Evolutionary conservation across 2,797 vertebrate species (phyloP).

Genomic region (Crotalus adamanteus): DNA sequence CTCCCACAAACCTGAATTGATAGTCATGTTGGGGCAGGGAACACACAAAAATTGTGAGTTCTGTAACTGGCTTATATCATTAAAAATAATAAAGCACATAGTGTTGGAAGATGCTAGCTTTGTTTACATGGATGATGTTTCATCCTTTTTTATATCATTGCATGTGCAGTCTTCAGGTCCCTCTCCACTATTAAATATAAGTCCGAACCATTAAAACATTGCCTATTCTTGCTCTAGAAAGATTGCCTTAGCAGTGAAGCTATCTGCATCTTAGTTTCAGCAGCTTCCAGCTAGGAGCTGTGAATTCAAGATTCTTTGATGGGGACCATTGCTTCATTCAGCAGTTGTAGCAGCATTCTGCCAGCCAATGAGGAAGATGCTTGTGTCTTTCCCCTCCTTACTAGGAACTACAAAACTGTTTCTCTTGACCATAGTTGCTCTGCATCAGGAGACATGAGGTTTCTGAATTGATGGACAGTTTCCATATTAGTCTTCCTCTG

Average conservation of each 20-base stretch:
- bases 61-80: background rate
- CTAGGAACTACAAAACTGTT: background rate
- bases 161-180: background rate
- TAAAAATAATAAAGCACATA: background rate
- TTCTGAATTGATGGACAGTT: background rate
- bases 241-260: background rate
- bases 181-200: background rate
- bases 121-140: background rate
- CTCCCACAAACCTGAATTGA: background rate
- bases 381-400: background rate
- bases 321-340: background rate
- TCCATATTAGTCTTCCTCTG: background rate
- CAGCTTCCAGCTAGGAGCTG: background rate
- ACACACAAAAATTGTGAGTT: background rate
- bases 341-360: background rate
- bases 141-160: background rate
- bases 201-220: background rate
- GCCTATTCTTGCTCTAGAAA: background rate
- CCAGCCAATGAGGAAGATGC: background rate
- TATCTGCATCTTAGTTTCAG: background rate
- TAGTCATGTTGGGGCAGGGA: background rate
- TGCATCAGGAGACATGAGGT: background rate
- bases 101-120: background rate
- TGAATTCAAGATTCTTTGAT: background rate
- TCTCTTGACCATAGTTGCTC: background rate